A percentile compares a stretch with the other conserved stretches of the same genome.
phyloP scores from a whole-genome alignment of 92 coral and sea anemone species.

The Actinostola sp. region DNA sequence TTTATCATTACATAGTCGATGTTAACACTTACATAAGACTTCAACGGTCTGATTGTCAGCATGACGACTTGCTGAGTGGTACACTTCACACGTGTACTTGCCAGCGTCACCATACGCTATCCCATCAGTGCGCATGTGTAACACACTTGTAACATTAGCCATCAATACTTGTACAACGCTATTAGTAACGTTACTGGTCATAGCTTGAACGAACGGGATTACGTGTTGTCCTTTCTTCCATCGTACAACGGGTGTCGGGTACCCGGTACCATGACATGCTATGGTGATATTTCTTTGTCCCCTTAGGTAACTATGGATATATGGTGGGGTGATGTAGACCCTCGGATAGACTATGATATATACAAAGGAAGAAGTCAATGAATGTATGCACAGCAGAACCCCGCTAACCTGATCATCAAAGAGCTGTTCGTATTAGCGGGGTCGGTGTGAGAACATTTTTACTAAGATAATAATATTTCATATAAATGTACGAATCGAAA shows the following conservation, averaged over 20 bases:
- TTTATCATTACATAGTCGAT: conserved; percentile 25
- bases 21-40: conserved; percentile 66
- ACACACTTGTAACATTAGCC: conserved; percentile 42
- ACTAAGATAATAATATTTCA: no score
- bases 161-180: conserved; percentile 34
- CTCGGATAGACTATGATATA: neutral
- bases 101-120: conserved; percentile 48
- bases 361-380: no score
- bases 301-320: neutral
- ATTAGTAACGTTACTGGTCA: conserved; percentile 3
- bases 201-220: neutral
- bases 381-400: no score
- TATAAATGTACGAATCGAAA: no score
- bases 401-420: no score
- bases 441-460: no score
- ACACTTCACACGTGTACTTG: conserved; percentile 58
- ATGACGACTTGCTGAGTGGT: conserved; percentile 6
- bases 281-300: conserved; percentile 20
- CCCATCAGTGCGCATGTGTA: conserved; percentile 53
- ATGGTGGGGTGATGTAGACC: neutral
- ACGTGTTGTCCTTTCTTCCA: conserved; percentile 42
- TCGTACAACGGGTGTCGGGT: conserved; percentile 41
- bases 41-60: conserved; percentile 25
- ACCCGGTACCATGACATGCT: conserved; percentile 51
- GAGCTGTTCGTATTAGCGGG: no score